Conservation (phyloP, 2,797 vertebrate species). For the Molothrus aeneus region DNA sequence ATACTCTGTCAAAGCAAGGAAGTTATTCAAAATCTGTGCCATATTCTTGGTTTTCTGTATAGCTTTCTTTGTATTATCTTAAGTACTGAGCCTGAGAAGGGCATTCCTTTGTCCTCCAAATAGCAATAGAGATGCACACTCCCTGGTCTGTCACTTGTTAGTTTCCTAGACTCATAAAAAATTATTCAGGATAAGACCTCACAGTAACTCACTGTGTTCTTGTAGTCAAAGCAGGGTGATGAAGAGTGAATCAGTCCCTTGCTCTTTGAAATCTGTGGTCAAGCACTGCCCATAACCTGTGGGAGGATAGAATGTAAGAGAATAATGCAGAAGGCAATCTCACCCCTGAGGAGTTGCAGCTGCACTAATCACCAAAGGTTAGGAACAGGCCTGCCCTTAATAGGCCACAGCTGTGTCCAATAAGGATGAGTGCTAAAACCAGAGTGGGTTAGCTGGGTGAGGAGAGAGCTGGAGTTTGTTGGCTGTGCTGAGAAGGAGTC, state of each 20-base stretch:
- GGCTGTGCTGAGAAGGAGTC: too few species aligned
- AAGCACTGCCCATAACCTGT: not conserved
- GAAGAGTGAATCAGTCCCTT: not conserved
- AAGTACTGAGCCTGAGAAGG: not conserved
- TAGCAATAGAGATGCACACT: not conserved
- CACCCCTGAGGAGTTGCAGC: too few species aligned
- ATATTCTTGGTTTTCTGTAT: not conserved
- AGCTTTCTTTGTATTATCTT: not conserved
- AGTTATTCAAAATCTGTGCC: not conserved
- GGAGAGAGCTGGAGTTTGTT: too few species aligned
- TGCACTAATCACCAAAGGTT: too few species aligned
- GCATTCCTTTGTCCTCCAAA: not conserved
- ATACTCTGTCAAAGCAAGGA: not conserved
- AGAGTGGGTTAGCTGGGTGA: too few species aligned
- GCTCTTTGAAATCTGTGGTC: not conserved
- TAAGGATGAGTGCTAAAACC: too few species aligned
- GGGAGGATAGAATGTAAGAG: too few species aligned
- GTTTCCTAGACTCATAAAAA: not conserved
- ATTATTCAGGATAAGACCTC: not conserved
- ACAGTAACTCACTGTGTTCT: not conserved
- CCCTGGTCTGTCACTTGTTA: not conserved
- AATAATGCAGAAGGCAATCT: too few species aligned
- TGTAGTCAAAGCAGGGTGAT: not conserved
- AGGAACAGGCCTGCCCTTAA: too few species aligned
- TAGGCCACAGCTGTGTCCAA: too few species aligned